Evolutionary conservation across 2,797 vertebrate species (phyloP), one percentile per base, ranked within the genome.

Genomic region (Phyllotis vaccarum): DNA sequence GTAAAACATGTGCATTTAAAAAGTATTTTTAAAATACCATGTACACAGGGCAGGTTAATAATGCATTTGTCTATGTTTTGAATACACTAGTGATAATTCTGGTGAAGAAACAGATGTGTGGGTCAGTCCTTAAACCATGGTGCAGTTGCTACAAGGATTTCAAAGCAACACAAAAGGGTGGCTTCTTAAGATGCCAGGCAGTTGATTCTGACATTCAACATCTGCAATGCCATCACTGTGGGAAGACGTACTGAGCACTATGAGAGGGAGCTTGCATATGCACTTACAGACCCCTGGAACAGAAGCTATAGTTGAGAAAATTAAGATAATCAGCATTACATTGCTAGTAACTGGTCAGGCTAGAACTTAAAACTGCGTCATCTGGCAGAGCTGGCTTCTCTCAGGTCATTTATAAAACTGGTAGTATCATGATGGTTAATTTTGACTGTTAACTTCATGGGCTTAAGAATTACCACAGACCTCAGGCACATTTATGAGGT

Each of bases 41-140:
- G 31, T 10, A 46, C 22, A 24, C 16, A 88, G 24, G 49, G 43
- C 29, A 95, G 19, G 31, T 85, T 76, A 86, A 94, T 60, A 85
- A 74, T 66, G 43, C 43, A 88, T 0, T 22, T 66, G n/a, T 49
- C 31, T 60, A 22, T 79, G 40, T 81, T 95, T 86, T 76, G 43
- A 94, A 34, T 94, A 94, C 91, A 19, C 64, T 90, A 83, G 37
- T 72, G 54, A 94, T 2, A 60, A 74, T 86, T 46, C n/a, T 91
- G 31, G 6, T 52, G 75, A n/a, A 52, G 43, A 94, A 52, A 60
- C 6, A 91, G 29, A 56, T 88, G 14, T 91, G 16, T 62, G 66
- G 86, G 83, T 72, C 87, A 70, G 43, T 60, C 58, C 80, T 58
- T 3, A 79, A 31, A 88, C 14, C 52, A 95, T 13, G 17, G 24